Percentiles rank a stretch among this genome's conserved stretches.
phyloP scores from a whole-genome alignment of 2,113 vertebrate genomes.

The Nothocercus julius region DNA sequence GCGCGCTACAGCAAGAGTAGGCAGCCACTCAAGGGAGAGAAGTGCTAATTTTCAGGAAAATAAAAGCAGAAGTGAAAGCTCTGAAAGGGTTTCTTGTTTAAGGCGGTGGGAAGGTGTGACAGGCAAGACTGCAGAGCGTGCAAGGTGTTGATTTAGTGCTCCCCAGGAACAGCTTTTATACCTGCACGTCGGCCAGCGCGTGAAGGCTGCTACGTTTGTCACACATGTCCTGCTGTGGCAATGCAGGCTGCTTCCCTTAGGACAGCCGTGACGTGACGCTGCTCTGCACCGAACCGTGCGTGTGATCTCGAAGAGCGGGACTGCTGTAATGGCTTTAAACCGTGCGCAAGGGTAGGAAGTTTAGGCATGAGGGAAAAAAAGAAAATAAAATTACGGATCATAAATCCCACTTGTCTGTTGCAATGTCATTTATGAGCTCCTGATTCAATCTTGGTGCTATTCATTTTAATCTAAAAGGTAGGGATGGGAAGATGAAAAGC shows the following conservation, averaged over 20 bases:
- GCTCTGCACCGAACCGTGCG: background rate
- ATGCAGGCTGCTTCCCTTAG: background rate
- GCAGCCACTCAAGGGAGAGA: background rate
- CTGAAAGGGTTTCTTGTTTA: conserved; percentile 7
- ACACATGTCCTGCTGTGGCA: background rate
- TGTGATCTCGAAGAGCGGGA: background rate
- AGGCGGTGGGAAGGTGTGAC: conserved; percentile 48
- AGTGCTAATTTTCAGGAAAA: background rate
- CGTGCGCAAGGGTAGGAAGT: background rate
- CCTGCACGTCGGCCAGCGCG: background rate
- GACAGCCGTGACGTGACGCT: background rate
- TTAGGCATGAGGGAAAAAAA: background rate
- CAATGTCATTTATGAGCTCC: background rate
- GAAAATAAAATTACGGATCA: background rate
- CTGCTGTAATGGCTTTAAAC: background rate
- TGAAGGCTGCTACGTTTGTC: background rate
- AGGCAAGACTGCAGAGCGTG: background rate
- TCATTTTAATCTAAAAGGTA: conserved; percentile 1
- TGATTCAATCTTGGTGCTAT: background rate
- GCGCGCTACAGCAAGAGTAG: background rate
- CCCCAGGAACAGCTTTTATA: background rate
- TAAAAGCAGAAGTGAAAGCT: conserved; percentile 8
- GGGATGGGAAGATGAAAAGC: conserved; percentile 14
- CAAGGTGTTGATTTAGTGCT: conserved; percentile 17
- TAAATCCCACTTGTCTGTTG: background rate